A percentile compares a stretch with the other conserved stretches of the same genome.
phyloP scores from a whole-genome alignment of 2,888 invertebrate species.

The Troides oblongomaculatus region DNA sequence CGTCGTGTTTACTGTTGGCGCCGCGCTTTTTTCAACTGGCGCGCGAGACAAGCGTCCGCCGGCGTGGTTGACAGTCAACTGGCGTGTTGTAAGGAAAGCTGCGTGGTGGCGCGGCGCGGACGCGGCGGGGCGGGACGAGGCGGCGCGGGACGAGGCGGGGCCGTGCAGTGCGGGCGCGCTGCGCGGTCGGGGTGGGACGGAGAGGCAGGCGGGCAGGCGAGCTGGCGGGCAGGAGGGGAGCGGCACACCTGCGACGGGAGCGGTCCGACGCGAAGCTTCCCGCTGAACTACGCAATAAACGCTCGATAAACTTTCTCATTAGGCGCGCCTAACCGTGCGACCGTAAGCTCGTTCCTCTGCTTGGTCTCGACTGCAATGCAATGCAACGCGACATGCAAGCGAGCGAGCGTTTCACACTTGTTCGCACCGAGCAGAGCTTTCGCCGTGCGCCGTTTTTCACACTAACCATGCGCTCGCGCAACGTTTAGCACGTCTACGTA shows the following conservation, averaged over 20 bases:
- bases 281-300: slow-evolving; percentile 78
- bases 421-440: slow-evolving; percentile 45
- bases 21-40: slow-evolving; percentile 52
- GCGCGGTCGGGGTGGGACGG: slow-evolving; percentile 44
- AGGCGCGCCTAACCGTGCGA: slow-evolving; percentile 78
- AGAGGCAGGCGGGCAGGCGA: slow-evolving; percentile 41
- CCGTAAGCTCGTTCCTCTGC: slow-evolving; percentile 74
- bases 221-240: slow-evolving; percentile 41
- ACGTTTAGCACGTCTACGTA: slow-evolving; percentile 1
- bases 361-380: slow-evolving; percentile 66
- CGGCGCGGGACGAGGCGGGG: slow-evolving; percentile 43
- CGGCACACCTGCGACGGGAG: slow-evolving; percentile 70
- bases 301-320: slow-evolving; percentile 81
- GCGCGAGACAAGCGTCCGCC: slow-evolving; percentile 50
- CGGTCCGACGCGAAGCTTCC: slow-evolving; percentile 68
- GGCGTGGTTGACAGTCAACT: slow-evolving; percentile 73
- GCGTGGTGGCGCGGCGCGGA: slow-evolving; percentile 49
- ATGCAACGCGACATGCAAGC: slow-evolving; percentile 61
- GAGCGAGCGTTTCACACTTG: slow-evolving; percentile 53
- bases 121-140: slow-evolving; percentile 39
- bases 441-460: slow-evolving; percentile 31
- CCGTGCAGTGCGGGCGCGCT: slow-evolving; percentile 36
- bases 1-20: slow-evolving; percentile 78
- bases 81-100: slow-evolving; percentile 51
- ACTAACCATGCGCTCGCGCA: slow-evolving; percentile 33